Evolutionary conservation across 2,888 invertebrate genomes (phyloP), one percentile per base, ranked within the genome.

Genomic region (Melolontha melolontha): DNA sequence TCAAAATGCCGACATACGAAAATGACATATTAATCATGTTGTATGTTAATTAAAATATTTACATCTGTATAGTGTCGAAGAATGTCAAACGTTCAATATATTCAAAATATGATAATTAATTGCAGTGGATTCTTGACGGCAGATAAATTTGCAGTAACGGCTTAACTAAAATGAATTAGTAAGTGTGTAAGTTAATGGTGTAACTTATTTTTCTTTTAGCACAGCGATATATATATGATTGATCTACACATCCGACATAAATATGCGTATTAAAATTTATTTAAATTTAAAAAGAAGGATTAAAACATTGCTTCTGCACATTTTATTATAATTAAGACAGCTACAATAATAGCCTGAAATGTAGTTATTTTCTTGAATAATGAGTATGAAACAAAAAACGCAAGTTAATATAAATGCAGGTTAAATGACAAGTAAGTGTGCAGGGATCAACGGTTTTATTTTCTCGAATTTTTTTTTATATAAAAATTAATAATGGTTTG

Each of bases 1-100:
- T 62, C 47, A 47, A 62, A 47, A 34, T 62, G 34, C 16, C 14
- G 59, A 47, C 34, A 34, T 47, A 47, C 44, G 47, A 62, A 62
- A 62, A 62, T 62, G 59, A 62, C 59, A 62, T 22, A 62, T 62
- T 62, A 62, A 62, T 62, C 59, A 47, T 62, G 47, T 62, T 62
- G 42, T 62, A 62, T 47, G 59, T 47, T 62, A 62, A 62, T 62
- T 62, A 47, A 49, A 62, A 62, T 39, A 62, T 62, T 62, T 62
- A 62, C 59, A 62, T 62, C 59, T 62, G 59, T 62, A 62, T 34
- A 34, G 10, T 39, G 59, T 62, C 59, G 17, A 62, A 62, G 47
- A 62, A 47, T 62, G 59, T 62, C 59, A 62, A 62, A 62, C 39
- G 34, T 62, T 62, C 47, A 62, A 62, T 62, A 17, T 62, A 62